Evolutionary conservation across 2,797 vertebrate species (phyloP).

Genomic region (Cossypha dichroa): DNA sequence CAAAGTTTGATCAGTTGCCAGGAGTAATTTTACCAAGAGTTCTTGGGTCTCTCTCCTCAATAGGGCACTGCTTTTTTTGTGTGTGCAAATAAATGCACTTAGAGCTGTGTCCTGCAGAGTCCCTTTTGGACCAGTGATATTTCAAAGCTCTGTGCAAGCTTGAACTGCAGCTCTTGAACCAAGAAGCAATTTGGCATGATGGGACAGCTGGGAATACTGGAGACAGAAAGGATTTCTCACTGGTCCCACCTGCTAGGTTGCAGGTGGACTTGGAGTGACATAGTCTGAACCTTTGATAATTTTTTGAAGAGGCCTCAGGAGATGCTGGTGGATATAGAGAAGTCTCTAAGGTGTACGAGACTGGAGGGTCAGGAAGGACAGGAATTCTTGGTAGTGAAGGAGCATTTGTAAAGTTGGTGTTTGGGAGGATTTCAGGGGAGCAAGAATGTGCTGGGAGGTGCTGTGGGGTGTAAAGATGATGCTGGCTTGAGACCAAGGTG

Average conservation of each 20-base stretch:
- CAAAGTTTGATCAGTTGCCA: constrained; percentile 17
- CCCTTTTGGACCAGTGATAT: background rate
- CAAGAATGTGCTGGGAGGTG: background rate
- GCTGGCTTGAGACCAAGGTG: background rate
- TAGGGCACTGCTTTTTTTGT: background rate
- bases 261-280: background rate
- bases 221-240: background rate
- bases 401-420: background rate
- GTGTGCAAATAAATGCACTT: background rate
- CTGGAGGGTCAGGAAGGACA: background rate
- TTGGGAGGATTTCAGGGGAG: background rate
- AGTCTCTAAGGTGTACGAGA: background rate
- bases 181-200: background rate
- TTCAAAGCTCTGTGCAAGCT: background rate
- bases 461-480: background rate
- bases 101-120: background rate
- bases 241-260: background rate
- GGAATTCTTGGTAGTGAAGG: background rate
- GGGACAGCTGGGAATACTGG: background rate
- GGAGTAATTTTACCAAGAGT: background rate
- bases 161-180: background rate
- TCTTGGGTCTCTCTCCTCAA: background rate
- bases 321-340: background rate
- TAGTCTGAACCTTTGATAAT: background rate
- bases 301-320: background rate